Conservation (phyloP, 2,797 vertebrate species). For the Otolemur crassicaudatus region DNA sequence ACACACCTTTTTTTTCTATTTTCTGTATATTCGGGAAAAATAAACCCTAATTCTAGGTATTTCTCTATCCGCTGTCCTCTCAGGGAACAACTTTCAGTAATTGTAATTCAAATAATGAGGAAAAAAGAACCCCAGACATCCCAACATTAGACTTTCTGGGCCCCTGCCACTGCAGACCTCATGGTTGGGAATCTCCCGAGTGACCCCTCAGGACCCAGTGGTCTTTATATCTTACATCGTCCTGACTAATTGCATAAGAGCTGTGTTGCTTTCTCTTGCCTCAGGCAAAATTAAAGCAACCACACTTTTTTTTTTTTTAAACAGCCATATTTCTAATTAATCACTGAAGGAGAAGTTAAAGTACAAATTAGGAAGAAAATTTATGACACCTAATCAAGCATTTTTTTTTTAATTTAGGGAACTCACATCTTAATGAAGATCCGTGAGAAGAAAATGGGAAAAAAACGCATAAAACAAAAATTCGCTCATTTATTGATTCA, state of each 20-base stretch:
- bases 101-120: neutral
- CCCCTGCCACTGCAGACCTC: neutral
- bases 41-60: neutral
- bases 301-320: neutral
- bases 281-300: neutral
- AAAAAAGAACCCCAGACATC: neutral
- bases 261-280: neutral
- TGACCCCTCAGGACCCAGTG: neutral
- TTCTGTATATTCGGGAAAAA: neutral
- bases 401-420: neutral
- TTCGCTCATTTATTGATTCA: neutral
- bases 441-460: neutral
- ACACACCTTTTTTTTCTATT: neutral
- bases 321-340: constrained; percentile 1
- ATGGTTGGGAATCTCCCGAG: neutral
- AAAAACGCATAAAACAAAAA: neutral
- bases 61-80: neutral
- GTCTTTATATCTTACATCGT: neutral
- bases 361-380: constrained; percentile 8
- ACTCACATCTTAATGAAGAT: neutral
- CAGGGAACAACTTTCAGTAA: neutral
- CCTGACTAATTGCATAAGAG: neutral
- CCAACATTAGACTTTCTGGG: neutral
- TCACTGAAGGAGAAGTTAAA: neutral
- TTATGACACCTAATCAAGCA: neutral